These are phyloP conservation scores for Hirtodrosophila confusa DNA, from an alignment of 2,888 invertebrate species.

Conservation along the genomic window DNA sequence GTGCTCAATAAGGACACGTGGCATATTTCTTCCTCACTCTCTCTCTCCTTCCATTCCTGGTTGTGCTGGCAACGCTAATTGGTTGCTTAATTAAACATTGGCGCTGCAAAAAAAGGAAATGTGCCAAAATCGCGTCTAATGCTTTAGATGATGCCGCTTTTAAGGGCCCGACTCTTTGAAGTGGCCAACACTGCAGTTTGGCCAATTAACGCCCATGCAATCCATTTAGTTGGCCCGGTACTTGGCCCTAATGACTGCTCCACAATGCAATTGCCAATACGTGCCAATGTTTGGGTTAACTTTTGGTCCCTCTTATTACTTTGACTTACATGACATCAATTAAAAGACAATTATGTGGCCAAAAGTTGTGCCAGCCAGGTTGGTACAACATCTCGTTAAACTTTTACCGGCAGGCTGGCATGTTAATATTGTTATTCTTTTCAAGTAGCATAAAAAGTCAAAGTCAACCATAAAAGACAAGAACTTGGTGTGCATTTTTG, in stretches of 20 bases:
- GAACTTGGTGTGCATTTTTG: too few relatives aligned
- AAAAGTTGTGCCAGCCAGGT: slow-evolving; percentile 46
- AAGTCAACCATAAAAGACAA: slow-evolving; percentile 12
- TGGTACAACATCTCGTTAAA: slow-evolving; percentile 15
- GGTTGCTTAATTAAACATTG: slow-evolving; percentile 65
- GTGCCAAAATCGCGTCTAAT: slow-evolving; percentile 24
- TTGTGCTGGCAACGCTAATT: slow-evolving; percentile 61
- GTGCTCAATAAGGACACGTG: slow-evolving; percentile 32
- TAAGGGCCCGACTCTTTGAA: slow-evolving; percentile 25
- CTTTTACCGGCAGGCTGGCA: slow-evolving; percentile 9
- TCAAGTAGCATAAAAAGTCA: slow-evolving; percentile 16
- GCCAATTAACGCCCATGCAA: slow-evolving; percentile 62
- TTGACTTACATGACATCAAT: slow-evolving; percentile 44
- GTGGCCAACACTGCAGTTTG: slow-evolving; percentile 51
- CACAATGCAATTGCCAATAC: slow-evolving; percentile 41
- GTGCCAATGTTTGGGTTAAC: slow-evolving; percentile 38
- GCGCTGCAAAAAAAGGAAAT: slow-evolving; percentile 7
- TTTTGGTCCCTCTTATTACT: slow-evolving; percentile 19
- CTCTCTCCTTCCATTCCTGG: neutral
- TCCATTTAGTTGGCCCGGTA: slow-evolving; percentile 39
- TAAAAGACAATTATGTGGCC: slow-evolving; percentile 69
- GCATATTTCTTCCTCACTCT: slow-evolving; percentile 7
- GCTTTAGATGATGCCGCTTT: slow-evolving; percentile 2
- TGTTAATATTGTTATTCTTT: slow-evolving; percentile 37
- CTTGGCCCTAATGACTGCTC: slow-evolving; percentile 34